These are phyloP conservation scores for Rhea americana DNA, from an alignment of 2,113 vertebrate species.

Conservation along the genomic window DNA sequence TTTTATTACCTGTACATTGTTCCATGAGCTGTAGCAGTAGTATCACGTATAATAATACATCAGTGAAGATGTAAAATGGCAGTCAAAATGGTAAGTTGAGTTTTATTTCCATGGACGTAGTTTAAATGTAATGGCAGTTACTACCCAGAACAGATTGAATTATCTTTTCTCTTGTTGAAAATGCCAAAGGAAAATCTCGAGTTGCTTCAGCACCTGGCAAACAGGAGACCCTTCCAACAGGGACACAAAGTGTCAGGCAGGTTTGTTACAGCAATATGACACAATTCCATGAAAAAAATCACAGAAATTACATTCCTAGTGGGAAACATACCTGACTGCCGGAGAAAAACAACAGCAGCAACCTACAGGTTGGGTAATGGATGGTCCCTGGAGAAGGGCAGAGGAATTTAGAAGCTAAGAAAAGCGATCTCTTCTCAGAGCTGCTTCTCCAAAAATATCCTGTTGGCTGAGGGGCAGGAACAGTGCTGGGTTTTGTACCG, in stretches of 20 bases:
- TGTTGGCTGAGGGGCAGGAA: not conserved
- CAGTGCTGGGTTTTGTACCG: not conserved
- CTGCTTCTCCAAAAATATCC: not conserved
- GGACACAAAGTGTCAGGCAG: slow-evolving; percentile 15
- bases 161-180: slow-evolving; percentile 39
- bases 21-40: not conserved
- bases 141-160: slow-evolving; percentile 53
- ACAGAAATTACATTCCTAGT: slow-evolving; percentile 6
- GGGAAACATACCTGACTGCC: not conserved
- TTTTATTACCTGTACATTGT: not conserved
- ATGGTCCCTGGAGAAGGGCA: not conserved
- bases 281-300: slow-evolving; percentile 33
- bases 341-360: not conserved
- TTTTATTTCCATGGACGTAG: not conserved
- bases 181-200: slow-evolving; percentile 60
- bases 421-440: not conserved
- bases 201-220: slow-evolving; percentile 51
- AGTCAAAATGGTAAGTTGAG: slow-evolving; percentile 10
- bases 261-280: slow-evolving; percentile 34
- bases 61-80: not conserved
- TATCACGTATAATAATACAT: not conserved
- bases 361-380: not conserved
- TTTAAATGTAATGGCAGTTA: slow-evolving; percentile 42
- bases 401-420: not conserved
- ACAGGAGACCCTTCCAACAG: slow-evolving; percentile 20